phyloP scores from a whole-genome alignment of 1,140 invertebrate species.

The Cardiocondyla obscurior region DNA sequence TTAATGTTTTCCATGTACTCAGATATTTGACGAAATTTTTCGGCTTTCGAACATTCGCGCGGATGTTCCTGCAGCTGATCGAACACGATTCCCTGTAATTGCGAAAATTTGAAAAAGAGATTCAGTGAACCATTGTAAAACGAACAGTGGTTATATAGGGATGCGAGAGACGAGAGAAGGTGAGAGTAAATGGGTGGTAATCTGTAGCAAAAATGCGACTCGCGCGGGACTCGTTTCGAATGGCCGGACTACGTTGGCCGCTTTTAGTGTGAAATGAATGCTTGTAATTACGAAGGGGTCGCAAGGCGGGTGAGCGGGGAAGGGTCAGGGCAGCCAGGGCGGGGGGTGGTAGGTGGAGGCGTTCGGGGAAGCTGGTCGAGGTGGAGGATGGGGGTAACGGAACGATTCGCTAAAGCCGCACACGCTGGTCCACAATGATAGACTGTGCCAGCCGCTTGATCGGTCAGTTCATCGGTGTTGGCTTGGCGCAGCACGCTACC shows the following conservation, averaged over 20 bases:
- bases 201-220: slow-evolving; percentile 70
- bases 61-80: not conserved
- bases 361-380: not conserved
- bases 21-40: not conserved
- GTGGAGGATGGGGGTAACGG: slow-evolving; percentile 33
- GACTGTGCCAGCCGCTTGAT: slow-evolving; percentile 55
- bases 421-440: slow-evolving; percentile 64
- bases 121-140: slow-evolving; percentile 40
- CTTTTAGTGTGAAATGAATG: slow-evolving; percentile 74
- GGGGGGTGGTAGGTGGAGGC: slow-evolving; percentile 3
- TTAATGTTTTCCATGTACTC: not conserved
- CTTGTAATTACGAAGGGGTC: slow-evolving; percentile 71
- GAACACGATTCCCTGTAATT: slow-evolving; percentile 57
- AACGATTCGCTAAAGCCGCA: slow-evolving; percentile 62
- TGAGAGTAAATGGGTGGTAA: slow-evolving; percentile 61
- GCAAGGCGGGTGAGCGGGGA: not conserved
- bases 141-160: not conserved
- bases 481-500: slow-evolving; percentile 10
- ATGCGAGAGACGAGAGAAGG: not conserved
- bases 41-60: not conserved
- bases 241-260: slow-evolving; percentile 48
- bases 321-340: not conserved
- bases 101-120: slow-evolving; percentile 66
- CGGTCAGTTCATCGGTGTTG: slow-evolving; percentile 58
- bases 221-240: slow-evolving; percentile 72